These are phyloP conservation scores for Acronicta aceris DNA, from an alignment of 2,888 invertebrate genomes.

Conservation along the genomic window DNA sequence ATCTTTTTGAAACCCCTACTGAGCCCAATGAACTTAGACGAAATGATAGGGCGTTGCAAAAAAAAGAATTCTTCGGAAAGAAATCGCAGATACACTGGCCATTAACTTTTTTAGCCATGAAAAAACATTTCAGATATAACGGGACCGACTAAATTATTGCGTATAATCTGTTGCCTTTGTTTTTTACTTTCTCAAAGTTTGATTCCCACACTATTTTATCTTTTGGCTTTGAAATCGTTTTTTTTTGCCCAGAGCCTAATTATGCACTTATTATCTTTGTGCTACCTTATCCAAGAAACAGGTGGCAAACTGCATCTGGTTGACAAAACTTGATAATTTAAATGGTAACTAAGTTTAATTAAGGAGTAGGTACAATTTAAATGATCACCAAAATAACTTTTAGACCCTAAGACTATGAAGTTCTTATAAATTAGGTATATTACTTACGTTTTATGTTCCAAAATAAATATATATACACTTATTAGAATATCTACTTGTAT, in stretches of 20 bases:
- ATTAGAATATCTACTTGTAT: too few relatives aligned
- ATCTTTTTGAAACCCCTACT: conserved; percentile 70
- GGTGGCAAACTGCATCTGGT: conserved; percentile 15
- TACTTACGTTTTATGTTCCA: too few relatives aligned
- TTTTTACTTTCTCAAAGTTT: conserved; percentile 67
- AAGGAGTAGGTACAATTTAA: too few relatives aligned
- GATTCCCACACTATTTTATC: conserved; percentile 79
- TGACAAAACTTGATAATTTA: not conserved
- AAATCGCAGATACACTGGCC: conserved; percentile 84
- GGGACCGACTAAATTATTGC: conserved; percentile 84
- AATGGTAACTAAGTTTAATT: too few relatives aligned
- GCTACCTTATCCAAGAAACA: conserved; percentile 43
- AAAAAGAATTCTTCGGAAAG: conserved; percentile 68
- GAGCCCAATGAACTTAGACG: conserved; percentile 77
- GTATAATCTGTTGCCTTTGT: conserved; percentile 81
- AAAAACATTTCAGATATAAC: conserved; percentile 78
- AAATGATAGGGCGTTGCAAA: conserved; percentile 70
- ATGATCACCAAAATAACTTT: too few relatives aligned
- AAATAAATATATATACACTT: too few relatives aligned
- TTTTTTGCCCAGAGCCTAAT: conserved; percentile 46
- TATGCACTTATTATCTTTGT: conserved; percentile 46
- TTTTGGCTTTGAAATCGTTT: conserved; percentile 53
- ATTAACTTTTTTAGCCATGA: conserved; percentile 77
- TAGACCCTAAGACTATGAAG: too few relatives aligned
- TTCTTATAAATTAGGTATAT: too few relatives aligned